Evolutionary conservation across 2,113 vertebrate species (phyloP).

Genomic region (Felis chaus): DNA sequence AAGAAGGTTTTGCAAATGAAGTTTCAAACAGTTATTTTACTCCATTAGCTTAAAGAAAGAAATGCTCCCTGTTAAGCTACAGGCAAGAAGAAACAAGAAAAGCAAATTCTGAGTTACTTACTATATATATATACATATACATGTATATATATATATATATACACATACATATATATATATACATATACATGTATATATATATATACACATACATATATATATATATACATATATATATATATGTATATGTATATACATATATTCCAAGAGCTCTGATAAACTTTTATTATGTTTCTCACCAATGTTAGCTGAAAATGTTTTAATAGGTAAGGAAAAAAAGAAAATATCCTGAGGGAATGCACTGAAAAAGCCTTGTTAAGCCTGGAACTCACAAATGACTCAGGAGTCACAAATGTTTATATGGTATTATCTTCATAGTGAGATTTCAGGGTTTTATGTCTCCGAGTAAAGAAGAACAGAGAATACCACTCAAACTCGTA

Average conservation of each 20-base stretch:
- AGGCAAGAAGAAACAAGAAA: slow-evolving; percentile 40
- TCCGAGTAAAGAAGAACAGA: not conserved
- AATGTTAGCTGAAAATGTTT: slow-evolving; percentile 29
- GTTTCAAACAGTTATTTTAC: not conserved
- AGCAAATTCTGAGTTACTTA: not conserved
- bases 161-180: not conserved
- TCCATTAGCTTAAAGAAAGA: not conserved
- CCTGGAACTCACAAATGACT: slow-evolving; percentile 22
- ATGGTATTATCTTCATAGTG: not conserved
- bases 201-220: not conserved
- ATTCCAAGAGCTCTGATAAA: not conserved
- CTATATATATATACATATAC: not conserved
- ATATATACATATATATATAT: not conserved
- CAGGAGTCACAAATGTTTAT: not conserved
- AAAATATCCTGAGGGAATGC: not conserved
- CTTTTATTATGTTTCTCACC: slow-evolving; percentile 25
- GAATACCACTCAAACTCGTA: not conserved
- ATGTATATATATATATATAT: not conserved
- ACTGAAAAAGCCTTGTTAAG: not conserved
- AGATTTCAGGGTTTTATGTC: not conserved
- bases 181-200: not conserved
- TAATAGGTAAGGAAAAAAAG: not conserved
- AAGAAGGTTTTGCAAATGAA: slow-evolving; percentile 15
- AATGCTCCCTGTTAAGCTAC: not conserved
- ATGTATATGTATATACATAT: not conserved